These are phyloP conservation scores for Lasioglossum lativentre DNA, from an alignment of 2,888 invertebrate species.

Conservation along the genomic window DNA sequence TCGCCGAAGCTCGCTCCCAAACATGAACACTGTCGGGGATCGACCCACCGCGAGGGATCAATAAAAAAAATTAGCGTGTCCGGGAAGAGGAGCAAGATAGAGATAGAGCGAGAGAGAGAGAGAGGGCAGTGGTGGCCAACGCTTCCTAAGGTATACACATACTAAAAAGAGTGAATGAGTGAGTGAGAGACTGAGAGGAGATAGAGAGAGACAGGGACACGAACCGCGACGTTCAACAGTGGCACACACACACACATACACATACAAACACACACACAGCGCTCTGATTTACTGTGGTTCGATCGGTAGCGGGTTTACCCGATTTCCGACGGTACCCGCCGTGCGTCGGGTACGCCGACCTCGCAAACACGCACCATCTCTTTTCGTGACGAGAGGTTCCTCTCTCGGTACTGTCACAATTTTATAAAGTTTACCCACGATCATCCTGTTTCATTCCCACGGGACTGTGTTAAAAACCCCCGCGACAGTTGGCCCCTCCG, in stretches of 20 bases:
- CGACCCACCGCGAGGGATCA: not conserved
- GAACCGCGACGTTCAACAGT: constrained; percentile 72
- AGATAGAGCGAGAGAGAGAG: not conserved
- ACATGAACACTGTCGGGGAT: constrained; percentile 12
- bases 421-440: too few relatives aligned
- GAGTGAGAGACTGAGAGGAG: constrained; percentile 14
- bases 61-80: constrained; percentile 17
- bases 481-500: constrained; percentile 29
- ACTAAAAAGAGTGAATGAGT: constrained; percentile 1
- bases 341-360: constrained; percentile 30
- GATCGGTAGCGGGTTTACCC: constrained; percentile 49
- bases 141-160: not conserved
- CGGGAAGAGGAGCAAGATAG: constrained; percentile 1
- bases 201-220: constrained; percentile 33
- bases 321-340: constrained; percentile 44
- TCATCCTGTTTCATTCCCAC: not conserved
- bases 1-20: not conserved
- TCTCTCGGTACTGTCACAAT: too few relatives aligned
- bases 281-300: constrained; percentile 75
- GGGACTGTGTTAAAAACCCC: not conserved
- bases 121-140: constrained; percentile 8
- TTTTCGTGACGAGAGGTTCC: constrained; percentile 9
- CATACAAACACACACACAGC: constrained; percentile 5
- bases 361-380: not conserved
- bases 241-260: constrained; percentile 1